Percentiles rank a stretch among this genome's conserved stretches.
These are phyloP conservation scores for Plotosus lineatus DNA, from an alignment of 2,113 vertebrate genomes.

Conservation along the genomic window DNA sequence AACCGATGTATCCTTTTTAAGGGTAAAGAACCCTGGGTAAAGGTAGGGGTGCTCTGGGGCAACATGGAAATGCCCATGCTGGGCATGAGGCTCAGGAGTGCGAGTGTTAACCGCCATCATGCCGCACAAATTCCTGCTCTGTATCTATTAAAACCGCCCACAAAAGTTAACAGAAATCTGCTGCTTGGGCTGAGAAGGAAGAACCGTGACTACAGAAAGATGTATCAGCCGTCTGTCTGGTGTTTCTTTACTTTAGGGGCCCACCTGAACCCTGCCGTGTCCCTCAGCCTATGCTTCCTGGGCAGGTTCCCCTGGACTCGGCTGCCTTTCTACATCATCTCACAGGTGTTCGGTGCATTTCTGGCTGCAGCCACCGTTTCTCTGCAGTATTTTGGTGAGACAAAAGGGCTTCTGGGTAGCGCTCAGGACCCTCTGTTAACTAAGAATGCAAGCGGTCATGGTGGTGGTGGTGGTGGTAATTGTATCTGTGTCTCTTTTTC, in stretches of 20 bases:
- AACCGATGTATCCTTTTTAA: no score
- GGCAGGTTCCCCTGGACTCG: constrained; percentile 77
- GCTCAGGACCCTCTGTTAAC: not conserved
- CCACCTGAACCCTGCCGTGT: constrained; percentile 84
- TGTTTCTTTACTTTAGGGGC: constrained; percentile 68
- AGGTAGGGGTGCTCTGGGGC: no score
- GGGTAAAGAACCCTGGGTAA: no score
- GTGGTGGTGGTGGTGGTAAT: not conserved
- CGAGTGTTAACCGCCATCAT: no score
- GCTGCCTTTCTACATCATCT: constrained; percentile 73
- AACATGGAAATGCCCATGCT: no score
- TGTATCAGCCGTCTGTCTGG: not conserved
- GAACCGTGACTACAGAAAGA: not conserved
- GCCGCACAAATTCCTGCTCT: no score
- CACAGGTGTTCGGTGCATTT: constrained; percentile 75
- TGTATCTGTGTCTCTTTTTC: constrained; percentile 7
- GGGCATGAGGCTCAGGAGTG: no score
- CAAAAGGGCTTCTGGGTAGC: not conserved
- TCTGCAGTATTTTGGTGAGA: constrained; percentile 77
- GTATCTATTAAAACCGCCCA: no score
- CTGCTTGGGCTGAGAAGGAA: not conserved
- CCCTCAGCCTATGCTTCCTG: constrained; percentile 76
- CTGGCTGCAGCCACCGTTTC: constrained; percentile 69
- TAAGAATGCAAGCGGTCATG: not conserved
- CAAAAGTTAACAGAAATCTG: not conserved